Conservation (phyloP, 2,797 vertebrate genomes). For the Amazona ochrocephala region DNA sequence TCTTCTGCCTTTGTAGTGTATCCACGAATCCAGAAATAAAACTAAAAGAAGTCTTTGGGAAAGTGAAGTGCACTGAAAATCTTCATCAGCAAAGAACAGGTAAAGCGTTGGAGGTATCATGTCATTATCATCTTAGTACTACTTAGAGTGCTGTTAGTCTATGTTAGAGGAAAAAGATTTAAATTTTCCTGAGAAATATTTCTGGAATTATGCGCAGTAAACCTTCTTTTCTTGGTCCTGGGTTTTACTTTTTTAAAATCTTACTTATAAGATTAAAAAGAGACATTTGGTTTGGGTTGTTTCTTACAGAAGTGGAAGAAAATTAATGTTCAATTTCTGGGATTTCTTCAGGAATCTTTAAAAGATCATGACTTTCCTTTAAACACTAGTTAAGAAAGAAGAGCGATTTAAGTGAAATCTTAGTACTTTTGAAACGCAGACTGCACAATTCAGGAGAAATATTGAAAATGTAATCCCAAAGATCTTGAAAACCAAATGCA, state of each 20-base stretch:
- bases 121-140: background rate
- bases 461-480: background rate
- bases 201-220: background rate
- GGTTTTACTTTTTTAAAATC: background rate
- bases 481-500: background rate
- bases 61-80: slow-evolving; percentile 24
- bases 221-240: background rate
- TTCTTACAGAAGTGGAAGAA: background rate
- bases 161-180: background rate
- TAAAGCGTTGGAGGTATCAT: slow-evolving; percentile 63
- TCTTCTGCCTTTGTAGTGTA: slow-evolving; percentile 52
- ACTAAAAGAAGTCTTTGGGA: slow-evolving; percentile 39
- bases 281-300: background rate
- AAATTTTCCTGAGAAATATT: background rate
- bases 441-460: background rate
- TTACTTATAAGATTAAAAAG: background rate
- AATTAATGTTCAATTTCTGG: background rate
- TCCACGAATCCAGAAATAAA: slow-evolving; percentile 27
- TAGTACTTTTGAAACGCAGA: background rate
- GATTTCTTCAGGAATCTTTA: background rate
- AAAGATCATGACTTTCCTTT: background rate
- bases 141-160: background rate
- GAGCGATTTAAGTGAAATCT: background rate
- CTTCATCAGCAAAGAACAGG: slow-evolving; percentile 27
- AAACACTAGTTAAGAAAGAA: background rate